These are phyloP conservation scores for Micropterix aruncella DNA, from an alignment of 2,888 invertebrate genomes.

Conservation along the genomic window DNA sequence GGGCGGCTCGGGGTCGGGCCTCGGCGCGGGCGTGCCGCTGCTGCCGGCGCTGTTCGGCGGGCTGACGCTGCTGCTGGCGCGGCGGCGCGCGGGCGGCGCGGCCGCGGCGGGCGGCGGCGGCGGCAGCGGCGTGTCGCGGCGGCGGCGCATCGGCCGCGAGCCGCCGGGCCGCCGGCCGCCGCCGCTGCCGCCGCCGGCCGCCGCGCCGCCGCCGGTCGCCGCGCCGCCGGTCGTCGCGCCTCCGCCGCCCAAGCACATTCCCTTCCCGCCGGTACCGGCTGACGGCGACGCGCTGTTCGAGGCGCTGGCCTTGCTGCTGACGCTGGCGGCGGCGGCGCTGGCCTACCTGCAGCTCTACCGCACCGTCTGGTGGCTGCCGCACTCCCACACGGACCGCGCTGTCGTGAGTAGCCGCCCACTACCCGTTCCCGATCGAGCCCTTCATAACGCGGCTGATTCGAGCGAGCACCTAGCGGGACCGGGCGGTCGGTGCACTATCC, in stretches of 20 bases:
- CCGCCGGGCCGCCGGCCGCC: slow-evolving; percentile 32
- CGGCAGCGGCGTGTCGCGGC: slow-evolving; percentile 33
- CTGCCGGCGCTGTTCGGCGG: slow-evolving; percentile 38
- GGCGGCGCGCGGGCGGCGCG: slow-evolving; percentile 36
- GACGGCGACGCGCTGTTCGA: slow-evolving; percentile 80
- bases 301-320: slow-evolving; percentile 68
- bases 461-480: too few relatives aligned
- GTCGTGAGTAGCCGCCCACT: too few relatives aligned
- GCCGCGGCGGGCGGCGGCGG: slow-evolving; percentile 29
- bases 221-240: slow-evolving; percentile 28
- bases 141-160: slow-evolving; percentile 37
- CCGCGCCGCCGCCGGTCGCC: slow-evolving; percentile 11
- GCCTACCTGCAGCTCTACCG: slow-evolving; percentile 93
- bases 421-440: too few relatives aligned
- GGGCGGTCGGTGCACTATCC: too few relatives aligned
- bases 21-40: too few relatives aligned
- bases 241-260: slow-evolving; percentile 62
- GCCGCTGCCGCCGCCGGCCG: slow-evolving; percentile 18
- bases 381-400: slow-evolving; percentile 77
- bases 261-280: slow-evolving; percentile 62
- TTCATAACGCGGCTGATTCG: too few relatives aligned
- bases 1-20: too few relatives aligned
- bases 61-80: slow-evolving; percentile 34
- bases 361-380: slow-evolving; percentile 95
- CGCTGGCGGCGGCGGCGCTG: slow-evolving; percentile 61